Evolutionary conservation across 2,113 vertebrate species (phyloP), one percentile per base, ranked within the genome.

Genomic region (Xenopus laevis): DNA sequence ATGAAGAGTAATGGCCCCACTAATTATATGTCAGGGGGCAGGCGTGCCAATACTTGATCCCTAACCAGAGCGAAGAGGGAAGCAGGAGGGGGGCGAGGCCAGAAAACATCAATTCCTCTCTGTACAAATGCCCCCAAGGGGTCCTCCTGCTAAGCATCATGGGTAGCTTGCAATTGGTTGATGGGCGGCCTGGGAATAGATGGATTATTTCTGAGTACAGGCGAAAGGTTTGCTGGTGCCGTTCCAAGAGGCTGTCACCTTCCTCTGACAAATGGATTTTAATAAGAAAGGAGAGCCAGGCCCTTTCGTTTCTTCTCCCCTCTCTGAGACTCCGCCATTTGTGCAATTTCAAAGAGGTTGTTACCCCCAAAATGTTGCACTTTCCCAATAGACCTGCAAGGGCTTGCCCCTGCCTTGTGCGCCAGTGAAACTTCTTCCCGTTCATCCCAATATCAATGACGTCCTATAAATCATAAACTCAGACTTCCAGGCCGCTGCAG

Each of bases 101-200:
- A 40, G 33, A 40, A 40, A 68, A 33, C 66, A 55, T 68, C 68
- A 70, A 70, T 60, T 59, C 53, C 44, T 70, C 68, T 70, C 40
- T 4, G n/a, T 59, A 21, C 4, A 70, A 70, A 59, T 59, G 33
- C 68, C 55, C 68, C 68, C 68, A 7, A 7, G 68, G 18, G 68
- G 33, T 13, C 7, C 6, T 18, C 44, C 27, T n/a, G 0, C 0
- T 27, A 61, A 20, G 55, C 62, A 58, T 65, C 12, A 44, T 0
- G 62, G 15, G 0, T 0, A 72, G 16, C 30, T 45, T 70, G 45
- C 55, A 70, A 33, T 59, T 70, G 68, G 68, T 59, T 70, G 68
- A 70, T 59, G 55, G 59, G 68, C 18, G 33, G 53, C 18, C 27
- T 20, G 68, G 68, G 68, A 70, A 45, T 40, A 40, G 33, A 40